Evolutionary conservation across 2,888 invertebrate genomes (phyloP), one percentile per base, ranked within the genome.

Genomic region (Saturnia pavonia): DNA sequence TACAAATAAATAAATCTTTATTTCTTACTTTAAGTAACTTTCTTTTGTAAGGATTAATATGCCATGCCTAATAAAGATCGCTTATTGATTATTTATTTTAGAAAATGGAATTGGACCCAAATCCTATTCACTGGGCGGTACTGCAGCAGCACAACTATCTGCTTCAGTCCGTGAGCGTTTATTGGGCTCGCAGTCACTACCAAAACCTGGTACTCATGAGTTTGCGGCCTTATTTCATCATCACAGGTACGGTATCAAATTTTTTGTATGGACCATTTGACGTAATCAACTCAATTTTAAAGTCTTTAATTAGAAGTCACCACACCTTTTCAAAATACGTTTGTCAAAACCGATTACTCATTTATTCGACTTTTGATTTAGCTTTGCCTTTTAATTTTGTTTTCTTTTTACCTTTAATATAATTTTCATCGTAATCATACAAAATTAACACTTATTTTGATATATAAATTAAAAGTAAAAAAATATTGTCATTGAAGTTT

Each of bases 151-250:
- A 69, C 98, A 98, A 86, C 92, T 98, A 67, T 98, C 98, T 25
- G 97, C 97, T 76, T 97, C 97, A 67, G 97, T 98, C 1, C 93
- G 98, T 12, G 98, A 98, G 86, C 94, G 98, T 69, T 94, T 98
- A 68, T 96, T 97, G 73, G 97, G 97, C n/a, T 97, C 97, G 0
- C 97, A 97, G 85, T 97, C 97, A 79, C 89, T 97, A 73, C 97
- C 97, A 0, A 98, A 98, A 85, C 96, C 96, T 9, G 96, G 96
- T 73, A 96, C 96, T 72, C 96, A 96, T 76, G 95, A 96, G 81
- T 96, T 96, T 85, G 95, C 95, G 12, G 95, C 95, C 6, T 87
- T 95, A 48, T 95, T 95, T 77, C 95, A 94, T 76, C 95, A 94
- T 78, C 95, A 95, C 82, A 94, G 95, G 95, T 95, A 86, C 72